A percentile compares a stretch with the other conserved stretches of the same genome.
Conservation (phyloP, 2,797 vertebrate genomes). For the Sebastes variabilis region DNA sequence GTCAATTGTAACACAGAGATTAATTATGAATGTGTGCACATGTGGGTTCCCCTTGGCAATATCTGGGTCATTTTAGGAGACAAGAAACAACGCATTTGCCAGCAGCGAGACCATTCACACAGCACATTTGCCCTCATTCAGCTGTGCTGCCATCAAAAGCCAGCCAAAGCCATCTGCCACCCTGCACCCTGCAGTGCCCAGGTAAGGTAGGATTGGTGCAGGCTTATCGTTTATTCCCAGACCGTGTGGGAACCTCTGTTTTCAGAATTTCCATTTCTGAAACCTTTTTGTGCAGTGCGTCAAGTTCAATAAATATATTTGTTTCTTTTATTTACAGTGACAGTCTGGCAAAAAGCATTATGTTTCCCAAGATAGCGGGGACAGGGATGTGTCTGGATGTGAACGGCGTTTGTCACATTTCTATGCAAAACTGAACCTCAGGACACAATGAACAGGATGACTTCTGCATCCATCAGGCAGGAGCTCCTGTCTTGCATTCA, state of each 20-base stretch:
- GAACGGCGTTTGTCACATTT: slow-evolving; percentile 39
- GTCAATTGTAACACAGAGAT: not conserved
- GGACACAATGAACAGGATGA: slow-evolving; percentile 44
- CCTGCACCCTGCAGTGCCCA: slow-evolving; percentile 11
- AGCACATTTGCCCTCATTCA: slow-evolving; percentile 38
- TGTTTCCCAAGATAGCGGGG: not conserved
- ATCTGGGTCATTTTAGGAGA: slow-evolving; percentile 46
- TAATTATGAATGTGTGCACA: slow-evolving; percentile 28
- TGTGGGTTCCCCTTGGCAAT: slow-evolving; percentile 7
- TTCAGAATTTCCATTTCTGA: slow-evolving; percentile 6
- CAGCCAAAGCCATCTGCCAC: slow-evolving; percentile 49
- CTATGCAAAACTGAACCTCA: slow-evolving; percentile 40
- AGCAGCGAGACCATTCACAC: slow-evolving; percentile 35
- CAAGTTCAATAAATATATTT: not conserved
- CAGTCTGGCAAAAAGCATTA: not conserved
- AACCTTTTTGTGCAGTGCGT: slow-evolving; percentile 9
- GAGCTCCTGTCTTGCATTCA: slow-evolving; percentile 27
- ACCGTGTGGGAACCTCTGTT: not conserved
- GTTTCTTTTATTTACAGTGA: slow-evolving; percentile 24
- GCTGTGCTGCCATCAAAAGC: slow-evolving; percentile 33
- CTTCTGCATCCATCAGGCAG: slow-evolving; percentile 33
- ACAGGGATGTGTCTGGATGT: not conserved
- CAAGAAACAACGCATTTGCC: slow-evolving; percentile 31
- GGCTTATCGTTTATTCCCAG: slow-evolving; percentile 58
- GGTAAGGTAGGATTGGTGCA: slow-evolving; percentile 23